Conservation (phyloP, 2,113 vertebrate genomes). For the Trogon melanurus region DNA sequence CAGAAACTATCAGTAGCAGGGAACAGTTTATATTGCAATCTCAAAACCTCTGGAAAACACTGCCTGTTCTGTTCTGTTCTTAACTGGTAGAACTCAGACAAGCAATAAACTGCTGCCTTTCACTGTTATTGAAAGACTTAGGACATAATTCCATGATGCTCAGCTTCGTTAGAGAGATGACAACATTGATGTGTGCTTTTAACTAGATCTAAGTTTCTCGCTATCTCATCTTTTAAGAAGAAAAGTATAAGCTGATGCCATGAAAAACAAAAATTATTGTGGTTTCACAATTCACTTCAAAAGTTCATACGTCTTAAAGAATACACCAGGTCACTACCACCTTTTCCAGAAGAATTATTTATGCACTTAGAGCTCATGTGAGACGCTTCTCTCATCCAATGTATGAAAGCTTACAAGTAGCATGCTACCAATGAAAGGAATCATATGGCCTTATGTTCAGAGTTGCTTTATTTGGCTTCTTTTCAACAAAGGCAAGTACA, state of each 20-base stretch:
- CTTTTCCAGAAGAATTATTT: neutral
- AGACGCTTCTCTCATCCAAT: neutral
- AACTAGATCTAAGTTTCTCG: neutral
- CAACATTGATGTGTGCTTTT: neutral
- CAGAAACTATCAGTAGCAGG: neutral
- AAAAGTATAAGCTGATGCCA: neutral
- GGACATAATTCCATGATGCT: neutral
- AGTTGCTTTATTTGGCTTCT: conserved; percentile 24
- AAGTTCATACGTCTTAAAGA: neutral
- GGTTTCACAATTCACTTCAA: neutral
- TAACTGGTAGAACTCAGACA: neutral
- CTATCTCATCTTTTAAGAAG: neutral
- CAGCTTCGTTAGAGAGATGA: neutral
- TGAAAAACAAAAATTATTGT: neutral
- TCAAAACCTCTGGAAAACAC: neutral
- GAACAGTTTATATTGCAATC: neutral
- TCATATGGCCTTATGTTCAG: neutral
- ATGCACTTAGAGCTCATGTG: accelerated
- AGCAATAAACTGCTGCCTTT: neutral
- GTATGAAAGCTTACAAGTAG: neutral
- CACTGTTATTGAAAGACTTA: neutral
- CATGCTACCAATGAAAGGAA: neutral
- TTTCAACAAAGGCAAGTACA: neutral
- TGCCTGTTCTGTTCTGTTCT: neutral
- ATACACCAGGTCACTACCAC: neutral